phyloP scores from a whole-genome alignment of 1,140 invertebrate genomes.

The Drosophila nikananu region DNA sequence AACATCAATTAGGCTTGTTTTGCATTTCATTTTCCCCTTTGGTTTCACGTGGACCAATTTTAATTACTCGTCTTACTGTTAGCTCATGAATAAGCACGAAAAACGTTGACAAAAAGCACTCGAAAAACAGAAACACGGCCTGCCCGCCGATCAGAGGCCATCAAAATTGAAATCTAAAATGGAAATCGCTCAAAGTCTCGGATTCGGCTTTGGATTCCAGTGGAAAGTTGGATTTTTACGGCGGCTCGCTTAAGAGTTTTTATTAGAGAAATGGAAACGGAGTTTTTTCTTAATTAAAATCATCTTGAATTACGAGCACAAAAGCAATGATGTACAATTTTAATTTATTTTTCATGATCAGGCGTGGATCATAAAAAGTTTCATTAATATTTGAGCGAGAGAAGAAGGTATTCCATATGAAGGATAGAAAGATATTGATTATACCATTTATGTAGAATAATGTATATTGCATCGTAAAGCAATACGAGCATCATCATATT shows the following conservation, averaged over 20 bases:
- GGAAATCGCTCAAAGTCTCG: conserved; percentile 28
- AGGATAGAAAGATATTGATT: background rate
- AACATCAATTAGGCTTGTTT: conserved; percentile 51
- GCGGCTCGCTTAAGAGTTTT: conserved; percentile 38
- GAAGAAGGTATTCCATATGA: background rate
- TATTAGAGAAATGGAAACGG: conserved; percentile 55
- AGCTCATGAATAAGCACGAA: conserved; percentile 67
- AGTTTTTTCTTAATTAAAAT: conserved; percentile 40
- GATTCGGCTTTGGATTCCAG: conserved; percentile 13
- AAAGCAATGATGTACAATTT: conserved; percentile 19
- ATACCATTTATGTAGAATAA: too few relatives aligned
- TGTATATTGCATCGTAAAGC: too few relatives aligned
- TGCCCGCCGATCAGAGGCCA: conserved; percentile 44
- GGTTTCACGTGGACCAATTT: conserved; percentile 58
- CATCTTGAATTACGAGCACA: conserved; percentile 40
- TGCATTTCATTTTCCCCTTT: conserved; percentile 39
- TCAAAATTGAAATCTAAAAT: conserved; percentile 68
- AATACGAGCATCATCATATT: too few relatives aligned
- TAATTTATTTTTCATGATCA: conserved; percentile 19
- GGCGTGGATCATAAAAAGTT: conserved; percentile 9
- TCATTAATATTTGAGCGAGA: background rate
- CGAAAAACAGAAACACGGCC: conserved; percentile 12
- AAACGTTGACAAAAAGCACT: conserved; percentile 51
- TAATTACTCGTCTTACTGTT: conserved; percentile 74
- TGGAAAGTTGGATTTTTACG: conserved; percentile 56